Evolutionary conservation across 2,113 vertebrate species (phyloP), one percentile per base, ranked within the genome.

Genomic region (Loxodonta africana): DNA sequence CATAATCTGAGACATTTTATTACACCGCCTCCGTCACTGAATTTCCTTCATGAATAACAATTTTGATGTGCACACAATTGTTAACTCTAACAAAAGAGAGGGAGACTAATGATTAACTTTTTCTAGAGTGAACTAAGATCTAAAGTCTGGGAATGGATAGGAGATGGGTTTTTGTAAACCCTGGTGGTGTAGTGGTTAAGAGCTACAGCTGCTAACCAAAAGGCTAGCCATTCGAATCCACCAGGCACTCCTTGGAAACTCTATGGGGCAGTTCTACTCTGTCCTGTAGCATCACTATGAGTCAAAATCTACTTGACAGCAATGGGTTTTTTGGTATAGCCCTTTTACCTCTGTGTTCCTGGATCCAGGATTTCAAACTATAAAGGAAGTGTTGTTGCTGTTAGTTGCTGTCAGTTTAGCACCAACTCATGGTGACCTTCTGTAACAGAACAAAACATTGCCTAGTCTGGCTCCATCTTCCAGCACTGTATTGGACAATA

Each of bases 1-100:
- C 63, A 57, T 87, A 46, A 33, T 88, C 88, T 83, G 65, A 74
- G 84, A 88, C 63, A 25, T 84, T 78, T 78, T 48, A 83, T 94
- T 53, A 53, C 1, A 73, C 41, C 30, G 33, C 46, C 26, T 46
- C 0, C 21, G 10, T 83, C 63, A 71, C 33, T 48, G 28, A 65
- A 53, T 96, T 76, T 80, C 51, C 51, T 89, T 81, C 2, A 71
- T 33, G 67, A 92, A 69, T 46, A 77, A 41, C 23, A 46, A 33
- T 37, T 80, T 96, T 96, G 51, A 76, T 85, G 14, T 78, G 23
- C 21, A 78, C 28, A 26, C n/a, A 91, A 10, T 83, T 91, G 28
- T 23, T 23, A 71, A 21, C 30, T 53, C 80, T 10, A 92, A 20
- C 25, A 85, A 46, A 84, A n/a, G 71, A 88, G 26, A 88, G 10